Base-by-base conservation (phyloP, 2,888 invertebrate genomes). In the Andricus quercusramuli region DNA sequence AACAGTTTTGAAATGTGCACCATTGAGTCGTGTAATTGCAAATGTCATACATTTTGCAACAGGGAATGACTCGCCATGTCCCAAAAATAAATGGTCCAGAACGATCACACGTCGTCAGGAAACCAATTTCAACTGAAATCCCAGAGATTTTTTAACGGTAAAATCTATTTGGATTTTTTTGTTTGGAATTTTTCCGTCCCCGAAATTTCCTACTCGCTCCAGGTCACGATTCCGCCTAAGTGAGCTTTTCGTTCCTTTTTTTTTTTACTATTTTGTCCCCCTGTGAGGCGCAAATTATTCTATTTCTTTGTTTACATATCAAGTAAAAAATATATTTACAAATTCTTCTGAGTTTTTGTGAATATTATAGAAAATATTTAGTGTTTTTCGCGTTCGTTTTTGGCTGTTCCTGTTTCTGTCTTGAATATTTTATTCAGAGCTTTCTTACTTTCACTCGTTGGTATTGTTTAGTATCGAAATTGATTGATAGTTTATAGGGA, bases 41-140 rank as follows among this genome's bases (percentile, higher is more conserved):
- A 89, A 85, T 90, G 90, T 88, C 89, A 90, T 89, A 86, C 85
- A 88, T 87, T 86, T 88, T 88, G 86, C 83, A 86, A 86, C 85
- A 82, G 85, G 86, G 87, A 89, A 88, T 90, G 89, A 88, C 86
- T 88, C 82, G 87, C 85, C 83, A 81, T 84, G 82, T 83, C 81
- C 81, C 79, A 84, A 86, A 85, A 87, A 87, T 88, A 88, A 88
- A 84, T 83, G 83, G 81, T 85, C 78, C 80, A 82, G 82, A 86
- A 84, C 80, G 68, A 78, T 83, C 83, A 56, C n/a, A 32, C 74
- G 77, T 74, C 78, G 68, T 59, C 59, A 68, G 79, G 82, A 80
- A 74, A 65, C 76, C 81, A 68, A 78, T 66, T 74, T 78, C 79
- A 80, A 83, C 81, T 76, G 65, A 47, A 76, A 22, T 64, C 41